These are phyloP conservation scores for Dynastes hyllus DNA, from an alignment of 2,888 invertebrate genomes.

Conservation along the genomic window DNA sequence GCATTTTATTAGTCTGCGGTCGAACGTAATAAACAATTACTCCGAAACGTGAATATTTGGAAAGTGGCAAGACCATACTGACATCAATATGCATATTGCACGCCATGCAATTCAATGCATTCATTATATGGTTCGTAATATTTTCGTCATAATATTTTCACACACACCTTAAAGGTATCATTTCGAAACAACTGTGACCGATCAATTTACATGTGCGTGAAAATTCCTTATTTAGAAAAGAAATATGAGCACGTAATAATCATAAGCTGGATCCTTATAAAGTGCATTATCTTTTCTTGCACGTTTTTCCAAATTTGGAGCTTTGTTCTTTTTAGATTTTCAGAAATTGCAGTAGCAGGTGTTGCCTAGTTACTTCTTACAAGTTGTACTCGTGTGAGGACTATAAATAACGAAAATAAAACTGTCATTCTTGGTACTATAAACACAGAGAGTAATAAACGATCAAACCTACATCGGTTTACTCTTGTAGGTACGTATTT, in stretches of 20 bases:
- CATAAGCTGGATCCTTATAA: neutral
- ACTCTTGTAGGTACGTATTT: too few relatives aligned
- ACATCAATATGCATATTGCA: neutral
- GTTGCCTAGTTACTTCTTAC: neutral
- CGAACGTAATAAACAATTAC: too few relatives aligned
- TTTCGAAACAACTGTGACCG: conserved; percentile 34
- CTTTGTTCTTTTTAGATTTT: conserved; percentile 3
- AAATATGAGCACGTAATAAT: conserved; percentile 13
- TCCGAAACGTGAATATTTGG: neutral
- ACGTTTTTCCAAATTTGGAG: conserved; percentile 22
- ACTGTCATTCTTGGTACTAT: neutral
- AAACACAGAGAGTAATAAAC: too few relatives aligned
- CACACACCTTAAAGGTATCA: conserved; percentile 31
- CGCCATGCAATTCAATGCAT: conserved; percentile 2
- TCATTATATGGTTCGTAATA: conserved; percentile 31
- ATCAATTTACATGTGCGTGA: conserved; percentile 29
- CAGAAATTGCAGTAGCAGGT: conserved; percentile 12
- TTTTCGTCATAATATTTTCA: conserved; percentile 20
- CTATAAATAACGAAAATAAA: neutral
- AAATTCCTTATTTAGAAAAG: conserved; percentile 34
- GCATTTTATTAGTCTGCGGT: too few relatives aligned
- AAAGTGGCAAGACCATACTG: neutral
- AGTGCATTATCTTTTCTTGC: neutral
- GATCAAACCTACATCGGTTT: too few relatives aligned
- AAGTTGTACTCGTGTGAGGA: neutral